Conservation (phyloP, 2,797 vertebrate genomes). For the Fratercula arctica region DNA sequence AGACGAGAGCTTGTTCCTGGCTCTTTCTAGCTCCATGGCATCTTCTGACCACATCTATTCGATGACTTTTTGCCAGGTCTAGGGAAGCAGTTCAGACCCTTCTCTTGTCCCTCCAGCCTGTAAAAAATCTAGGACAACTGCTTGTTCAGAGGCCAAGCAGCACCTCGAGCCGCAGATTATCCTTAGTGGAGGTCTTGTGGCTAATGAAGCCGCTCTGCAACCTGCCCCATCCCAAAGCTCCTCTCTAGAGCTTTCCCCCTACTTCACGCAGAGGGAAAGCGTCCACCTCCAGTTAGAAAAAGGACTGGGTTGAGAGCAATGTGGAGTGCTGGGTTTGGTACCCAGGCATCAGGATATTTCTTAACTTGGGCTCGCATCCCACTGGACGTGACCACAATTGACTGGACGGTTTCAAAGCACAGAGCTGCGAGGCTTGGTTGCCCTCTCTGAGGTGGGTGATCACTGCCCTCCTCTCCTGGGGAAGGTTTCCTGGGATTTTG, state of each 20-base stretch:
- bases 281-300: not conserved
- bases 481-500: not conserved
- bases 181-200: not conserved
- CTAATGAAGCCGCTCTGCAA: not conserved
- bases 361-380: fast-evolving
- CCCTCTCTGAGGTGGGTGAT: too few relatives aligned
- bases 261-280: not conserved
- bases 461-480: too few relatives aligned
- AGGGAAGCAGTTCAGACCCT: not conserved
- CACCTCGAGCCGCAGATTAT: fast-evolving
- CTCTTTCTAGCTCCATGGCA: not conserved
- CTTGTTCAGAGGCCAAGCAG: not conserved
- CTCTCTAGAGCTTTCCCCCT: fast-evolving
- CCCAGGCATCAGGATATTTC: fast-evolving
- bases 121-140: not conserved
- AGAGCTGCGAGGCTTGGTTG: fast-evolving
- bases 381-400: fast-evolving
- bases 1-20: not conserved
- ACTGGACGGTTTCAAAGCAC: not conserved
- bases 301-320: not conserved
- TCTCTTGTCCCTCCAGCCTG: not conserved
- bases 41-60: not conserved
- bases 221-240: not conserved
- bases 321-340: fast-evolving
- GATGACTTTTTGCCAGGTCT: fast-evolving